A percentile compares a stretch with the other conserved stretches of the same genome.
phyloP scores from a whole-genome alignment of 2,113 vertebrate genomes.

The Grantiella picta region DNA sequence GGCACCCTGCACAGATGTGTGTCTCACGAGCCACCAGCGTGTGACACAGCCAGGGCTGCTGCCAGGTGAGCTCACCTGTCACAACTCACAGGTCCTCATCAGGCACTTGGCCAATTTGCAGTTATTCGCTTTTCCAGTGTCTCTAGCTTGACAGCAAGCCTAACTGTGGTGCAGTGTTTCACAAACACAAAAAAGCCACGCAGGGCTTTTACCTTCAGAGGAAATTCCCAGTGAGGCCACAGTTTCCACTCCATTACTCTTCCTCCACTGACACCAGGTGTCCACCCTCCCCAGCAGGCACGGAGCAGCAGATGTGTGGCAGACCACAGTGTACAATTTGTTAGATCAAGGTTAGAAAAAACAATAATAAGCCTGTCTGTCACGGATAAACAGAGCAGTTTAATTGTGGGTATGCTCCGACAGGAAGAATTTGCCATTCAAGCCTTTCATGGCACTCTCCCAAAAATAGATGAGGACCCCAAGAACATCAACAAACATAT shows the following conservation, averaged over 20 bases:
- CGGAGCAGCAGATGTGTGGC: neutral
- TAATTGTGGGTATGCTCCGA: neutral
- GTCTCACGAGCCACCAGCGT: rapidly evolving
- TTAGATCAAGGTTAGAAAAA: slow-evolving; percentile 4
- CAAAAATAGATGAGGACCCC: neutral
- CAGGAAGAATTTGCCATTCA: neutral
- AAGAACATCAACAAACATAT: neutral
- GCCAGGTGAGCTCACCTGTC: neutral
- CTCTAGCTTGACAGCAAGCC: neutral
- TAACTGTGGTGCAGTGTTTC: neutral
- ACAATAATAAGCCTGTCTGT: neutral
- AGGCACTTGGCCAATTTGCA: neutral
- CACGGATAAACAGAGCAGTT: neutral
- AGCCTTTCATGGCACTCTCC: neutral
- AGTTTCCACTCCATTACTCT: neutral
- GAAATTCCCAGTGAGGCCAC: neutral
- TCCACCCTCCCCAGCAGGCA: neutral
- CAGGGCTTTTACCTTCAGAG: neutral
- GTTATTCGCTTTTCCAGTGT: neutral
- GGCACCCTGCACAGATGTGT: neutral
- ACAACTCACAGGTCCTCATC: neutral
- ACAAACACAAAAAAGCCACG: neutral
- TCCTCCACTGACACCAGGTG: neutral
- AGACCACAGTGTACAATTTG: neutral
- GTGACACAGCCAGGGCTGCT: neutral